A percentile compares a stretch with the other conserved stretches of the same genome.
Conservation (phyloP, 1,140 invertebrate species). For the Atopsyche davidsoni region DNA sequence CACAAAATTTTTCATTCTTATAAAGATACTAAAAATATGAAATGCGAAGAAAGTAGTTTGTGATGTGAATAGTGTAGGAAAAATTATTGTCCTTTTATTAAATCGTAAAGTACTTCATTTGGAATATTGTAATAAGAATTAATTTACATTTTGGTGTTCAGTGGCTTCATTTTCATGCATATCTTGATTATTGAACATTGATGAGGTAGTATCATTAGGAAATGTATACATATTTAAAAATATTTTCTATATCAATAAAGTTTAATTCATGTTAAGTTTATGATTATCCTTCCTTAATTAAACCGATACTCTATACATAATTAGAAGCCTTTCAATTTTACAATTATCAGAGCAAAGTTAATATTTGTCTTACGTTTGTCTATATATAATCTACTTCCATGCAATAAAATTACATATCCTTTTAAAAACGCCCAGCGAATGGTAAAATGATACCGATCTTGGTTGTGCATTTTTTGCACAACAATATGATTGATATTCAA, state of each 20-base stretch:
- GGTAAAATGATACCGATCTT: too few species aligned
- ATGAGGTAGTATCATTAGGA: slow-evolving; percentile 8
- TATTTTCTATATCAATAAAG: slow-evolving; percentile 28
- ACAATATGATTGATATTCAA: too few species aligned
- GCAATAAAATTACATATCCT: too few species aligned
- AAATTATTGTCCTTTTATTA: slow-evolving; percentile 19
- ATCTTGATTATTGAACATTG: slow-evolving; percentile 10
- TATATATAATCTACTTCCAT: too few species aligned
- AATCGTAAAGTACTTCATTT: not conserved
- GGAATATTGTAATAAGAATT: slow-evolving; percentile 6
- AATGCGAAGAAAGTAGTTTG: slow-evolving; percentile 14
- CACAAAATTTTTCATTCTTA: not conserved
- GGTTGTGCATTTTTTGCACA: too few species aligned
- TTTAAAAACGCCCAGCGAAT: too few species aligned
- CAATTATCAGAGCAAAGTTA: too few species aligned
- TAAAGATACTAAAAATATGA: not conserved
- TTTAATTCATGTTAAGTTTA: slow-evolving; percentile 28
- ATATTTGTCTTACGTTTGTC: too few species aligned
- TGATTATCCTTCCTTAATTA: slow-evolving; percentile 15
- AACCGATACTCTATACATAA: too few species aligned
- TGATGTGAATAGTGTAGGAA: slow-evolving; percentile 26
- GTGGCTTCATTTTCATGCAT: slow-evolving; percentile 19
- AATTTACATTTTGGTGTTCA: slow-evolving; percentile 16
- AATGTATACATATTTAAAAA: slow-evolving; percentile 14
- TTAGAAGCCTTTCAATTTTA: too few species aligned